Base-by-base conservation (phyloP, 92 coral and sea anemone genomes). In the Paragorgia papillata region DNA sequence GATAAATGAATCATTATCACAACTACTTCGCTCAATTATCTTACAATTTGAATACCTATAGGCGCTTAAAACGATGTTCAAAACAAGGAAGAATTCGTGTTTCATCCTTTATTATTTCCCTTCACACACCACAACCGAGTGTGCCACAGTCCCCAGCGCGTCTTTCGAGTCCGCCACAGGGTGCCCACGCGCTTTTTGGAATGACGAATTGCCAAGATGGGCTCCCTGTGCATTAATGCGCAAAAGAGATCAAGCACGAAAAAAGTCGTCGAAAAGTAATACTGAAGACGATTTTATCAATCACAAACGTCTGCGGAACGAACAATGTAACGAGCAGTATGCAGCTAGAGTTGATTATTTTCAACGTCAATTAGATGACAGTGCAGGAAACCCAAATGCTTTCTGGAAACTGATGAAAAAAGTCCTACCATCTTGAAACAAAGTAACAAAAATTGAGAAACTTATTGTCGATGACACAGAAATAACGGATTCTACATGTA, bases 281-380 rank as follows among this genome's bases (percentile, higher is more conserved):
- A 4, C 10, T 4, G 43, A 37, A 10, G 43, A 4, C 43, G 84
- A 80, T 57, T 80, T 66, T 69, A 21, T 66, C 12, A 46, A 66
- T 39, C 67, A 80, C 79, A 80, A 32, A 17, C 46, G 35, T 39
- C 84, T 80, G 14, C 78, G 79, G 25, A 80, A 80, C 69, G 31
- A 39, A 34, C 76, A 65, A 14, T 50, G 66, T 31, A 34, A 37
- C 46, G 43, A 22, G 19, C 65, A 65, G 54, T 25, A 67, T 28
- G 54, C 50, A 55, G 62, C 61, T 9, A 79, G 65, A 32, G 50
- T 37, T 4, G 43, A 37, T 37, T 37, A 37, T 37, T 37, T 37
- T 37, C 43, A 37, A 37, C 43, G 43, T 37, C 43, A 54, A 41
- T 75, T 66, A 17, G 76, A 79, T 15, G 83, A 79, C 55, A 63